Evolutionary conservation across 1,140 invertebrate species (phyloP).

Genomic region (Reticulitermes speratus): DNA sequence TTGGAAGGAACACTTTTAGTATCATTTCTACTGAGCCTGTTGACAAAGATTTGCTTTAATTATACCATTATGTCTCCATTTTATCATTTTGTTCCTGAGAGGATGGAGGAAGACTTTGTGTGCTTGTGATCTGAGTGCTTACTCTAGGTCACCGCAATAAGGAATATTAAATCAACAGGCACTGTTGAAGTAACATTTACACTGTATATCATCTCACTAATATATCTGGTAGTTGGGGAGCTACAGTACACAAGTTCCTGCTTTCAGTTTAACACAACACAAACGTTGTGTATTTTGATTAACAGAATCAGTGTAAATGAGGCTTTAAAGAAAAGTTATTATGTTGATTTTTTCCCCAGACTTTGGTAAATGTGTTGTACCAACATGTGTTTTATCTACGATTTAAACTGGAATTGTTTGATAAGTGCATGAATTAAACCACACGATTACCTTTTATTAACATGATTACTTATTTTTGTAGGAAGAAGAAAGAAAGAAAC

Average conservation of each 20-base stretch:
- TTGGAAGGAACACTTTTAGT: constrained; percentile 7
- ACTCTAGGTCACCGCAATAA: background rate
- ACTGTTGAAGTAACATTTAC: background rate
- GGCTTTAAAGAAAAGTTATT: background rate
- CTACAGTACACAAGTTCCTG: too few species aligned
- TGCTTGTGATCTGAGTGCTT: constrained; percentile 22
- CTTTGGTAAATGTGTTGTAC: background rate
- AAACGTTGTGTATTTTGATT: background rate
- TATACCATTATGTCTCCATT: background rate
- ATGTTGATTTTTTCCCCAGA: background rate
- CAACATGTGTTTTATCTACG: background rate
- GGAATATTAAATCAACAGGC: background rate
- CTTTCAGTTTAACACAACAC: background rate
- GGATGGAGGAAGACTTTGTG: background rate
- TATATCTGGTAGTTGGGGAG: too few species aligned
- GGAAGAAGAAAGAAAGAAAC: constrained; percentile 94
- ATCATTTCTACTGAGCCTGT: background rate
- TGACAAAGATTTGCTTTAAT: background rate
- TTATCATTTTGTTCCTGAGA: background rate
- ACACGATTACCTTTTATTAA: constrained; percentile 33
- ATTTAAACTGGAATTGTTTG: background rate
- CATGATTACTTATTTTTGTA: constrained; percentile 57
- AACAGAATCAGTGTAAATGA: background rate
- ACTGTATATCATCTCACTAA: background rate
- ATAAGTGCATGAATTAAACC: constrained; percentile 24